Conservation (phyloP, 1,140 invertebrate genomes). For the Yoshiicerus persimilis region DNA sequence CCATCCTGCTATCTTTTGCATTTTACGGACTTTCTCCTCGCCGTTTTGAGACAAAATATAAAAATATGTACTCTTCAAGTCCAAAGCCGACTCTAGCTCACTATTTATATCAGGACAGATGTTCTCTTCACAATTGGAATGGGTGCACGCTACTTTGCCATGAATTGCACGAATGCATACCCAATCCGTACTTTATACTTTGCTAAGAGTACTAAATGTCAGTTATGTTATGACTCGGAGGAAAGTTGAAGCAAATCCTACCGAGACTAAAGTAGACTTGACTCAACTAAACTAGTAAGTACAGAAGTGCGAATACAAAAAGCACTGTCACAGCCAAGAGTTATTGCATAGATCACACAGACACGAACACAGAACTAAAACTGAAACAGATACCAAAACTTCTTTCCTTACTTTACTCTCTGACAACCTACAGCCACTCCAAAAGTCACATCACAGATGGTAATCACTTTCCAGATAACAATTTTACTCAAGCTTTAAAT, state of each 20-base stretch:
- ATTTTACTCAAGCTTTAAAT: background rate
- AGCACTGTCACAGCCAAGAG: background rate
- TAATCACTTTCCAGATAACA: background rate
- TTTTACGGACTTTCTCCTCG: background rate
- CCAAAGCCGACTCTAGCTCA: background rate
- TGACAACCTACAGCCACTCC: background rate
- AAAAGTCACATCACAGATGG: background rate
- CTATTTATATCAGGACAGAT: background rate
- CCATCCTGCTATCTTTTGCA: constrained; percentile 6
- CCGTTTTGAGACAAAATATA: background rate
- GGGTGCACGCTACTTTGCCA: background rate
- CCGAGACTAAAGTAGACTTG: background rate
- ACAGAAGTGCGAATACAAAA: background rate
- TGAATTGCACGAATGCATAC: background rate
- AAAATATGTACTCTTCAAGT: background rate
- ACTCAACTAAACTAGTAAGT: background rate
- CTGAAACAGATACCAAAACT: background rate
- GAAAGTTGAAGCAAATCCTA: background rate
- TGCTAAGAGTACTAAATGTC: background rate
- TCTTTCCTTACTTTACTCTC: background rate
- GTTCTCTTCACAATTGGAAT: background rate
- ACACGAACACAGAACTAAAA: background rate
- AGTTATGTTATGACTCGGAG: background rate
- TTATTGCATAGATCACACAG: background rate
- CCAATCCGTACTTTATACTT: background rate